A percentile compares a stretch with the other conserved stretches of the same genome.
Evolutionary conservation across 2,888 invertebrate genomes (phyloP).

Genomic region (Heliconius charithonia): DNA sequence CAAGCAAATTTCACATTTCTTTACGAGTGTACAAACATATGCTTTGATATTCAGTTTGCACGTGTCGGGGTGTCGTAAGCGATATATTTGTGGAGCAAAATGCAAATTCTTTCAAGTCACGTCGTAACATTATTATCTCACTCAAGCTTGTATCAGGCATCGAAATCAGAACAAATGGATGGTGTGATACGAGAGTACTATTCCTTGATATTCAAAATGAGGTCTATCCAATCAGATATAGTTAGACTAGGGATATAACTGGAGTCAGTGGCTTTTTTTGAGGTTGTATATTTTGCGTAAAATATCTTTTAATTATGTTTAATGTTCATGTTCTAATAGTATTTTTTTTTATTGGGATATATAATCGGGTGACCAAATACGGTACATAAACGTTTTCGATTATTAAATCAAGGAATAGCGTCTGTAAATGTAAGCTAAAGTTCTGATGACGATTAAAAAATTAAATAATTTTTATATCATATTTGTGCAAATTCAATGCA

Average conservation of each 20-base stretch:
- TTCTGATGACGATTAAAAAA: slow-evolving; percentile 49
- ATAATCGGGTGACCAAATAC: neutral
- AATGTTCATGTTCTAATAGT: no score
- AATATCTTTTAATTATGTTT: no score
- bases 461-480: slow-evolving; percentile 45
- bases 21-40: slow-evolving; percentile 27
- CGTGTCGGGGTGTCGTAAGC: slow-evolving; percentile 54
- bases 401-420: neutral
- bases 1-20: slow-evolving; percentile 47
- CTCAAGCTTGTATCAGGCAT: slow-evolving; percentile 57
- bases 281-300: no score
- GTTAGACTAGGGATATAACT: no score
- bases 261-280: no score
- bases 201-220: neutral
- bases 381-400: neutral
- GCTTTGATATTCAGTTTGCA: slow-evolving; percentile 19
- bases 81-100: slow-evolving; percentile 62
- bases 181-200: neutral
- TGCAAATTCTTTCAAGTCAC: slow-evolving; percentile 57
- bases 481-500: slow-evolving; percentile 60
- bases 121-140: slow-evolving; percentile 51
- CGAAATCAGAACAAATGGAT: slow-evolving; percentile 41
- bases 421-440: neutral
- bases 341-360: no score
- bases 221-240: fast-evolving